These are phyloP conservation scores for Zelostemma sp. DNA, from an alignment of 1,140 invertebrate species.

Conservation along the genomic window DNA sequence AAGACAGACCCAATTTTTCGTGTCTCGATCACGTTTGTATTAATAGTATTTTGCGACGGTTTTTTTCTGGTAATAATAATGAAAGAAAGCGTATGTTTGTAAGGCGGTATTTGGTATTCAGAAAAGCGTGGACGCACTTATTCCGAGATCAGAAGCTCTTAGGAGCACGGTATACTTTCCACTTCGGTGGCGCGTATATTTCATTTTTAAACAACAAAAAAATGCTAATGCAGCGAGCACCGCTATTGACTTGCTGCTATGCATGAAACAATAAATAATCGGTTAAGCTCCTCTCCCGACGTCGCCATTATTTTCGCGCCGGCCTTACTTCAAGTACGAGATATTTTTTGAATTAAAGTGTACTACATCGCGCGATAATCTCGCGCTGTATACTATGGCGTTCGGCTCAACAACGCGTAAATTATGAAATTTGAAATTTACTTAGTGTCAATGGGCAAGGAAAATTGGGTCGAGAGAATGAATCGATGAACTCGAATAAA, in stretches of 20 bases:
- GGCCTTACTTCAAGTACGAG: constrained; percentile 59
- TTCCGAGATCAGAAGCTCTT: constrained; percentile 66
- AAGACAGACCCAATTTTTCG: no score
- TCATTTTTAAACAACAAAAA: constrained; percentile 71
- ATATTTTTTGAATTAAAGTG: constrained; percentile 55
- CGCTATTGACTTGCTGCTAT: constrained; percentile 64
- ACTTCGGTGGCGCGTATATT: constrained; percentile 62
- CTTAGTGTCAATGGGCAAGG: constrained; percentile 11
- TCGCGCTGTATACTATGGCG: constrained; percentile 18
- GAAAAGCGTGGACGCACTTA: constrained; percentile 66
- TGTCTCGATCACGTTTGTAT: no score
- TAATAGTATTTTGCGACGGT: no score
- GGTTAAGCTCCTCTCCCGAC: constrained; percentile 54
- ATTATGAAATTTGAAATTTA: constrained; percentile 6
- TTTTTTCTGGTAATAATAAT: neutral
- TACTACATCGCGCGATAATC: constrained; percentile 35
- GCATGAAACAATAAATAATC: constrained; percentile 70
- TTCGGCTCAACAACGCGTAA: neutral
- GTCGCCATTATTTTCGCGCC: constrained; percentile 63
- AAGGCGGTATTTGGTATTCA: constrained; percentile 62
- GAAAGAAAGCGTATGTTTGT: constrained; percentile 42
- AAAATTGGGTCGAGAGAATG: constrained; percentile 4
- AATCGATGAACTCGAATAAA: neutral
- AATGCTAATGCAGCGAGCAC: constrained; percentile 64
- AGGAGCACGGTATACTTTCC: constrained; percentile 53